Base-by-base conservation (phyloP, 2,888 invertebrate genomes). In the Aleiodes leptofemur region DNA sequence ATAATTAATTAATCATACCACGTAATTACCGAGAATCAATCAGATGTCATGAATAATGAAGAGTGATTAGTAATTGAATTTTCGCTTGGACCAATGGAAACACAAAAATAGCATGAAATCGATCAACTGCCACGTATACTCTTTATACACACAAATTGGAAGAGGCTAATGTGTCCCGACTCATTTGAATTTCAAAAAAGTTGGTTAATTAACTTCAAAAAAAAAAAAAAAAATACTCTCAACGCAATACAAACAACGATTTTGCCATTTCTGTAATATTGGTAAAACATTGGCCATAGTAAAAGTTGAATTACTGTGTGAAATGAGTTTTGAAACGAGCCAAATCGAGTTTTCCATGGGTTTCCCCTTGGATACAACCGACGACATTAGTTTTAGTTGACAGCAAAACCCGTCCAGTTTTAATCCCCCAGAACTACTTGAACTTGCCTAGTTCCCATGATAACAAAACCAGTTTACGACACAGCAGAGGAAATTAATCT, bases 281-380 rank as follows among this genome's bases (percentile, higher is more conserved):
- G 64, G 43, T 64, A 48, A 48, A 64, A 64, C 64, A 48, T 64
- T 64, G 64, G 11, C 64, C 8, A 61, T 11, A 73, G 79, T 78
- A 79, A 83, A 84, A 85, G 84, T 86, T 83, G 79, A 80, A 85
- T 81, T 81, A 79, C 81, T 76, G 74, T 71, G 64, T 51, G 69
- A 76, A 85, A 83, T 83, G 80, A 82, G 84, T 82, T 83, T 81
- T 74, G 76, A 82, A 84, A 84, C 77, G 79, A 79, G 81, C 77
- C 81, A 61, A 82, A 82, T 82, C 79, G 81, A 82, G 80, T 84
- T 84, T 81, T 77, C 79, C 76, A 73, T 80, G 77, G 34, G 61
- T 51, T 38, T 7, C 31, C 43, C 43, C 8, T 29, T 48, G 57
- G 9, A 13, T 43, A 43, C 16, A 48, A 81, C 76, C 71, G 72